A percentile compares a stretch with the other conserved stretches of the same genome.
Conservation (phyloP, 2,888 invertebrate species). For the Adelphocoris suturalis region DNA sequence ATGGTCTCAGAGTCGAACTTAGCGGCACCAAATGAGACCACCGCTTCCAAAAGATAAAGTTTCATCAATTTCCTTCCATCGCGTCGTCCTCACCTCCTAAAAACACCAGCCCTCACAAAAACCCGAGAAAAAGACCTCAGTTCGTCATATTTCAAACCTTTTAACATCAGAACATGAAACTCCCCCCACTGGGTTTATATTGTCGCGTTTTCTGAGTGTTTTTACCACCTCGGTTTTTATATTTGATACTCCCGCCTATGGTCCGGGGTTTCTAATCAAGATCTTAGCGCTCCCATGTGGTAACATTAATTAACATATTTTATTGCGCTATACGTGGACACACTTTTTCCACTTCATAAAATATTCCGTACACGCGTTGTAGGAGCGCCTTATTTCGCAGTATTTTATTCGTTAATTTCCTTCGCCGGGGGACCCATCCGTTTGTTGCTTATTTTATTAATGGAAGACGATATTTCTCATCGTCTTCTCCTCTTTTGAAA, state of each 20-base stretch:
- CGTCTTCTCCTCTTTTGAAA: conserved; percentile 33
- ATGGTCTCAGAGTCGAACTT: conserved; percentile 26
- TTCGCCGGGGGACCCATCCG: conserved; percentile 55
- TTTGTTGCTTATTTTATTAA: conserved; percentile 55
- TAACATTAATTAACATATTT: conserved; percentile 71
- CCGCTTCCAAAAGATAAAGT: conserved; percentile 18
- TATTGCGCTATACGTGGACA: conserved; percentile 65
- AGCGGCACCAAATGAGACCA: background rate
- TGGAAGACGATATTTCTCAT: conserved; percentile 47
- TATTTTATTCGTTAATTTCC: conserved; percentile 66
- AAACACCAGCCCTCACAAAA: conserved; percentile 3
- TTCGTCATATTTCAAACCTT: conserved; percentile 66
- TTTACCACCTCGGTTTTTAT: conserved; percentile 66
- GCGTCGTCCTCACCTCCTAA: background rate
- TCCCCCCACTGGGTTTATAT: conserved; percentile 28
- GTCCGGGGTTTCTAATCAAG: conserved; percentile 63
- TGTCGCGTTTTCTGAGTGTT: conserved; percentile 47
- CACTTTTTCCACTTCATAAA: conserved; percentile 69
- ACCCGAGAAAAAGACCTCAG: background rate
- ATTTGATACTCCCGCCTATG: conserved; percentile 50
- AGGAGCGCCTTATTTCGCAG: conserved; percentile 60
- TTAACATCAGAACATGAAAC: conserved; percentile 58
- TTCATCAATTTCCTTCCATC: background rate
- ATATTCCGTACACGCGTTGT: conserved; percentile 66
- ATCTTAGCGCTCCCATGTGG: conserved; percentile 71